Conservation (phyloP, 2,113 vertebrate species). For the Rhinolophus sinicus region DNA sequence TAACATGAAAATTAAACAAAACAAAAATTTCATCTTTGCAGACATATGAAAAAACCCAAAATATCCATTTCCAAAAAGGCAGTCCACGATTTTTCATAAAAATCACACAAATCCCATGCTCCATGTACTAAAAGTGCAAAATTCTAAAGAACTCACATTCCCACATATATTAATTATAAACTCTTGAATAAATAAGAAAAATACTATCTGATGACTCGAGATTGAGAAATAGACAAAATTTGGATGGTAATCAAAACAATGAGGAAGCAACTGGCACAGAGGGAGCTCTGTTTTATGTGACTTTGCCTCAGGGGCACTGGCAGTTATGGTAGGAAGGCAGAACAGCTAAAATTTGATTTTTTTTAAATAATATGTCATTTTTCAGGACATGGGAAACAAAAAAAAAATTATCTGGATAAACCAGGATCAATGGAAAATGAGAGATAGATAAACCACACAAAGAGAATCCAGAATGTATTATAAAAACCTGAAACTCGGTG, state of each 20-base stretch:
- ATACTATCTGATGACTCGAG: background rate
- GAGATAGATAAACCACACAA: rapidly evolving
- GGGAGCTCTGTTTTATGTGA: background rate
- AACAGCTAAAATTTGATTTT: background rate
- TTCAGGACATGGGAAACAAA: background rate
- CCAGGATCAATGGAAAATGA: background rate
- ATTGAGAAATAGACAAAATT: background rate
- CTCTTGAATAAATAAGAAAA: background rate
- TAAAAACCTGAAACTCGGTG: background rate
- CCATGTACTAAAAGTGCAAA: background rate
- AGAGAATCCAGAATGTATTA: background rate
- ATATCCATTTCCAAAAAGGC: background rate
- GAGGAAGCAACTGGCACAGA: background rate
- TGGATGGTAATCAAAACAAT: background rate
- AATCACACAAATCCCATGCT: background rate
- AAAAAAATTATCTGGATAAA: background rate
- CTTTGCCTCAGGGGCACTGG: background rate
- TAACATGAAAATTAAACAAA: background rate
- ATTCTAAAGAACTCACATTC: background rate
- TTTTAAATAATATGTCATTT: background rate
- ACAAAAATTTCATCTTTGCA: background rate
- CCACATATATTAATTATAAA: background rate
- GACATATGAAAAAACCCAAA: background rate
- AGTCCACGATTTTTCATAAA: background rate
- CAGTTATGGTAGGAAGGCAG: background rate